phyloP scores from a whole-genome alignment of 1,140 invertebrate genomes.

The Popillia japonica region DNA sequence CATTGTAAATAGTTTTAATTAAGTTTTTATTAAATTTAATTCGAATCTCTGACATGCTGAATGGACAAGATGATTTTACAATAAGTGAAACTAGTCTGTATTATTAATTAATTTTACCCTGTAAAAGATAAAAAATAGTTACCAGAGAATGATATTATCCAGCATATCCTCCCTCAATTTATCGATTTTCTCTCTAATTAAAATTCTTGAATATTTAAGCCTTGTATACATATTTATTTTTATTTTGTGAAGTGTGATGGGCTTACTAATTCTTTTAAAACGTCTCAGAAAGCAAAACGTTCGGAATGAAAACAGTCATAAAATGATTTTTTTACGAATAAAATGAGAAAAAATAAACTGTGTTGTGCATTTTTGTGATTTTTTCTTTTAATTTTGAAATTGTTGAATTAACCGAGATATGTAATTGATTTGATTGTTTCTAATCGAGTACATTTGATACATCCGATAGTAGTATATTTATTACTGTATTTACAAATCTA shows the following conservation, averaged over 20 bases:
- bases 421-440: slow-evolving; percentile 18
- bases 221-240: too few species aligned
- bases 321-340: slow-evolving; percentile 21
- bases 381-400: slow-evolving; percentile 17
- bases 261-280: slow-evolving; percentile 12
- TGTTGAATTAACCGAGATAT: slow-evolving; percentile 37
- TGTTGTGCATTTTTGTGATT: slow-evolving; percentile 38
- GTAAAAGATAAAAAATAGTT: slow-evolving; percentile 24
- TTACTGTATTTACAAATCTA: slow-evolving; percentile 42
- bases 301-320: not conserved
- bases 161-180: not conserved
- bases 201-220: too few species aligned
- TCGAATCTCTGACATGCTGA: not conserved
- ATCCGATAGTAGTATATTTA: slow-evolving; percentile 41
- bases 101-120: slow-evolving; percentile 7
- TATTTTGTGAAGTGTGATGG: not conserved
- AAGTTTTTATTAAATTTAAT: not conserved
- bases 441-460: slow-evolving; percentile 41
- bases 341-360: slow-evolving; percentile 6
- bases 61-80: not conserved
- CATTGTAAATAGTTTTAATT: slow-evolving; percentile 2
- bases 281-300: not conserved
- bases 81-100: slow-evolving; percentile 27
- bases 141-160: slow-evolving; percentile 24
- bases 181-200: not conserved